phyloP scores from a whole-genome alignment of 2,113 vertebrate species.

The Manacus vitellinus region DNA sequence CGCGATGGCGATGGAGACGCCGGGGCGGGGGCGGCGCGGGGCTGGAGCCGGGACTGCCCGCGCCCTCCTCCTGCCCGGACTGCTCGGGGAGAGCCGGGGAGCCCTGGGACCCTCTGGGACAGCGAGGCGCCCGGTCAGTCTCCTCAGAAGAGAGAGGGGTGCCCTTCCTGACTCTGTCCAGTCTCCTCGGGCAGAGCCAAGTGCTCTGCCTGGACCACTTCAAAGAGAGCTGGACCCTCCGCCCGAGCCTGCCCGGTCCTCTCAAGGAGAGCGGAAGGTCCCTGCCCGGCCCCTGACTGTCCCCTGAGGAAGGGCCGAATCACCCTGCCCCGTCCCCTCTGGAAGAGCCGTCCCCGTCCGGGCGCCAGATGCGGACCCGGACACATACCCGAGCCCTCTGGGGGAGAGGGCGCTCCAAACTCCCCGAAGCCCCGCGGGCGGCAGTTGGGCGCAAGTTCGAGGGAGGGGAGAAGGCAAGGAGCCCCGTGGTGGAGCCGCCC shows the following conservation, averaged over 20 bases:
- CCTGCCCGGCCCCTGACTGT: background rate
- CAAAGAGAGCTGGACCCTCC: background rate
- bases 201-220: background rate
- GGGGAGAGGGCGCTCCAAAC: background rate
- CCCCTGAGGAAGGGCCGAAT: background rate
- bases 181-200: background rate
- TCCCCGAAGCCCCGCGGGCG: background rate
- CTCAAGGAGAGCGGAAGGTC: background rate
- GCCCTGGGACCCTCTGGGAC: background rate
- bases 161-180: too few relatives aligned
- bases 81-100: background rate
- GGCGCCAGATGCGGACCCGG: background rate
- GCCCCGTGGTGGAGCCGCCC: background rate
- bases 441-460: constrained; percentile 22
- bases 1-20: background rate
- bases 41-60: background rate
- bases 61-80: background rate
- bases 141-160: too few relatives aligned
- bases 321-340: background rate
- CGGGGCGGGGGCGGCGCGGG: background rate
- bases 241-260: too few relatives aligned
- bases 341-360: background rate
- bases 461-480: background rate
- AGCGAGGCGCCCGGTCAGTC: too few relatives aligned
- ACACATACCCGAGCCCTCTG: background rate